Conservation (phyloP, 2,888 invertebrate genomes). For the Cerceris ruficornis region DNA sequence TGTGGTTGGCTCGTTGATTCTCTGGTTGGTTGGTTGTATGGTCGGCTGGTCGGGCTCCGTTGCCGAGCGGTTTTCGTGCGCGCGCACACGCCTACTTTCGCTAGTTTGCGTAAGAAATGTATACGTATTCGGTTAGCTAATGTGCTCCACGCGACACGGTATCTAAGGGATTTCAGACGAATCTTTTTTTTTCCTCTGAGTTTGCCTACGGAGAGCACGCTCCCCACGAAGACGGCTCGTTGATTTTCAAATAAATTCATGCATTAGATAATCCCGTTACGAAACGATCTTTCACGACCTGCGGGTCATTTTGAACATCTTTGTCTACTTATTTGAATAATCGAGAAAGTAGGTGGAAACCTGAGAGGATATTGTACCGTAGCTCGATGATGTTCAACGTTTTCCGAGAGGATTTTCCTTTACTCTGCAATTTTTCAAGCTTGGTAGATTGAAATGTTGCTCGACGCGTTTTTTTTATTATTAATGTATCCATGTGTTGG, state of each 20-base stretch:
- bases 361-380: too few species aligned
- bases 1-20: constrained; percentile 20
- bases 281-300: neutral
- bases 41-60: constrained; percentile 13
- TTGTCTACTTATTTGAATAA: neutral
- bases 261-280: constrained; percentile 9
- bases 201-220: neutral
- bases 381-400: too few species aligned
- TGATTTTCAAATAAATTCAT: neutral
- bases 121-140: constrained; percentile 76
- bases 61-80: constrained; percentile 39
- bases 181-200: constrained; percentile 8
- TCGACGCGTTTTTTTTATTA: too few species aligned
- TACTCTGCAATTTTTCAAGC: too few species aligned
- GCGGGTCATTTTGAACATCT: neutral
- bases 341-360: neutral
- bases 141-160: constrained; percentile 51
- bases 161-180: constrained; percentile 42
- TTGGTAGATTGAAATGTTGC: too few species aligned
- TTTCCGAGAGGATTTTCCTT: too few species aligned
- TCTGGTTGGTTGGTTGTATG: too few species aligned
- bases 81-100: constrained; percentile 77
- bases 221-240: neutral
- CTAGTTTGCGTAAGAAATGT: constrained; percentile 80
- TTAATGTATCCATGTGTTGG: too few species aligned